A percentile compares a stretch with the other conserved stretches of the same genome.
Evolutionary conservation across 2,888 invertebrate species (phyloP).

Genomic region (Chrysopilus asiliformis): DNA sequence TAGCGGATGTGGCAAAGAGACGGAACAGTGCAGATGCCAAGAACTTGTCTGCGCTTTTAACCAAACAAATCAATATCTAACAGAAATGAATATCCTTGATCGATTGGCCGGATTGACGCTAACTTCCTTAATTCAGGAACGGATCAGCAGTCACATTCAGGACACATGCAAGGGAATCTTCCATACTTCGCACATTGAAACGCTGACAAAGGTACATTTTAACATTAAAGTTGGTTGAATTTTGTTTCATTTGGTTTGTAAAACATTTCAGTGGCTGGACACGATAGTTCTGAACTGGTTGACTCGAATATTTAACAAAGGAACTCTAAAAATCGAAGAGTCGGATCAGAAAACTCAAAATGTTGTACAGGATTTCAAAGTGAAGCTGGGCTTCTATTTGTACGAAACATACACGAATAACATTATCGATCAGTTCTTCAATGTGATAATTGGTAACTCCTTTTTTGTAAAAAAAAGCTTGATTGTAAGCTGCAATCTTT

Average conservation of each 20-base stretch:
- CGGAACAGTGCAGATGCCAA: slow-evolving; percentile 45
- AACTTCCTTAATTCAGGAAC: slow-evolving; percentile 67
- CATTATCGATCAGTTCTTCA: slow-evolving; percentile 85
- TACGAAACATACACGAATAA: slow-evolving; percentile 80
- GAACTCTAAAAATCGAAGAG: slow-evolving; percentile 44
- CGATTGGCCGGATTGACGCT: slow-evolving; percentile 73
- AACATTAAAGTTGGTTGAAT: background rate
- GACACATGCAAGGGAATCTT: slow-evolving; percentile 76
- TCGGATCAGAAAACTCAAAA: slow-evolving; percentile 42
- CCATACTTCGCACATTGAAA: slow-evolving; percentile 65
- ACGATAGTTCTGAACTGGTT: slow-evolving; percentile 79
- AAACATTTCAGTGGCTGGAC: slow-evolving; percentile 60
- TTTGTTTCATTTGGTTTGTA: background rate
- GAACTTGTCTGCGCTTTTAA: slow-evolving; percentile 48
- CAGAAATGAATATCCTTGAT: slow-evolving; percentile 65
- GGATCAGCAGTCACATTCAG: slow-evolving; percentile 73
- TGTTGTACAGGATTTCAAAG: slow-evolving; percentile 53
- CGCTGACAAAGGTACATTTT: slow-evolving; percentile 52
- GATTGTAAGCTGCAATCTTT: slow-evolving; percentile 2
- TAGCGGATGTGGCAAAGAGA: slow-evolving; percentile 55
- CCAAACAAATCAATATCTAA: slow-evolving; percentile 63
- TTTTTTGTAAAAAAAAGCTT: slow-evolving; percentile 1
- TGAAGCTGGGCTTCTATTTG: slow-evolving; percentile 66
- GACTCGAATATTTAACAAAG: slow-evolving; percentile 61
- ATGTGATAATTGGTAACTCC: slow-evolving; percentile 70